Evolutionary conservation across 2,797 vertebrate species (phyloP).

Genomic region (Bradypodion pumilum): DNA sequence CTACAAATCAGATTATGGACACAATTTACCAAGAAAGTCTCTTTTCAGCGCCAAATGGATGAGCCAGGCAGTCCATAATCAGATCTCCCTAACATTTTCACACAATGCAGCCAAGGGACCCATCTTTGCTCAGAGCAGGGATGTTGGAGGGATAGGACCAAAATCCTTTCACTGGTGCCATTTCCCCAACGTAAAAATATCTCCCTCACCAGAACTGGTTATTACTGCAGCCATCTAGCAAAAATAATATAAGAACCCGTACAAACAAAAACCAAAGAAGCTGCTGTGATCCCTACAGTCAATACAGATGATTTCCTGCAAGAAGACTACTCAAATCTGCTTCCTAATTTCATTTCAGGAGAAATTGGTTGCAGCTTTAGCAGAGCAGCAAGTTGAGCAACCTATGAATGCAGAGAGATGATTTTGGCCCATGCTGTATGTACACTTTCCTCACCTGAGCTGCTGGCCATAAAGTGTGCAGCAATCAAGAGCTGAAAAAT

Average conservation of each 20-base stretch:
- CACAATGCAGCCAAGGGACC: neutral
- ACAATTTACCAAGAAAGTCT: constrained; percentile 15
- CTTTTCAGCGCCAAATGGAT: neutral
- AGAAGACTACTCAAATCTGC: neutral
- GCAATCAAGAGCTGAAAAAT: neutral
- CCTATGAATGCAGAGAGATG: neutral
- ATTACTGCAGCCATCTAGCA: too few species aligned
- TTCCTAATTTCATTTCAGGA: neutral
- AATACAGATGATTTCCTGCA: neutral
- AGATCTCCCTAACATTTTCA: neutral
- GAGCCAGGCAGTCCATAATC: neutral
- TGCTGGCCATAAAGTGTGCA: neutral
- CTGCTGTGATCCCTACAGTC: too few species aligned
- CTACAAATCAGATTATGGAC: constrained; percentile 51
- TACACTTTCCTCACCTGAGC: neutral
- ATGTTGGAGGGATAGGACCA: too few species aligned
- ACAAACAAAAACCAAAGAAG: neutral
- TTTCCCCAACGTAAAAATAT: neutral
- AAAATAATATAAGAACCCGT: neutral
- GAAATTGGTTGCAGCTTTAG: neutral
- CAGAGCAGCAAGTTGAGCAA: neutral
- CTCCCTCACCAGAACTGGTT: neutral
- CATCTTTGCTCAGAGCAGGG: neutral
- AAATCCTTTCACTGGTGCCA: neutral
- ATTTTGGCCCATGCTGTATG: neutral